Evolutionary conservation across 1,140 invertebrate genomes (phyloP), one percentile per base, ranked within the genome.

Genomic region (Temnothorax curvispinosus): DNA sequence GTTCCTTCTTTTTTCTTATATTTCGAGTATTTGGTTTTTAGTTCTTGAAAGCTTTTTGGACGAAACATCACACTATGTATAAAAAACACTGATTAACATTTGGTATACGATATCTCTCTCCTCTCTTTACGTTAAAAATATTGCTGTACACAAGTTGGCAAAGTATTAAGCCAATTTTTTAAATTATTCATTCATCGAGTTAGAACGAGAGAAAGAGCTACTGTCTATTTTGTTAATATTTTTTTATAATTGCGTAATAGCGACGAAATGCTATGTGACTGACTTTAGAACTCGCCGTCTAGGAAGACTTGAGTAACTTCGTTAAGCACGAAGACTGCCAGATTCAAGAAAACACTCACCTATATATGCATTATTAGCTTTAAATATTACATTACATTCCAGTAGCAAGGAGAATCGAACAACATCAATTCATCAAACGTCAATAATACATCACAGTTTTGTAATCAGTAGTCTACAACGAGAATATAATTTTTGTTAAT

Each of bases 211-310:
- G 50, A 86, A 67, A 88, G 50, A 87, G 74, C 69, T 89, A 87
- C 84, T 90, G 60, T 89, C 50, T 91, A 90, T 90, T 91, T 91
- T 90, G 89, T 91, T 91, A 89, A 89, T 88, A 88, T 88, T 88
- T 89, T 88, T 92, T 89, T 85, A 90, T 87, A 77, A 81, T 72
- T 67, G 76, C 52, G 76, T 84, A 86, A 86, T 88, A 89, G 86
- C 75, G 60, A 86, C 78, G 81, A 89, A 87, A 86, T 78, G 86
- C 88, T 90, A 89, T 89, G 32, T 87, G 89, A 91, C 90, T 92
- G 90, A 90, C 76, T 80, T 69, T 81, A 88, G 50, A 86, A 90
- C 74, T 89, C 86, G 86, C 85, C 67, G 85, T 77, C 86, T 87
- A 58, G 15, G 65, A 81, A 58, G 89, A 87, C 74, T 71, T 84